Percentiles rank a stretch among this genome's conserved stretches.
Evolutionary conservation across 1,140 invertebrate species (phyloP).

Genomic region (Drosophila repleta): DNA sequence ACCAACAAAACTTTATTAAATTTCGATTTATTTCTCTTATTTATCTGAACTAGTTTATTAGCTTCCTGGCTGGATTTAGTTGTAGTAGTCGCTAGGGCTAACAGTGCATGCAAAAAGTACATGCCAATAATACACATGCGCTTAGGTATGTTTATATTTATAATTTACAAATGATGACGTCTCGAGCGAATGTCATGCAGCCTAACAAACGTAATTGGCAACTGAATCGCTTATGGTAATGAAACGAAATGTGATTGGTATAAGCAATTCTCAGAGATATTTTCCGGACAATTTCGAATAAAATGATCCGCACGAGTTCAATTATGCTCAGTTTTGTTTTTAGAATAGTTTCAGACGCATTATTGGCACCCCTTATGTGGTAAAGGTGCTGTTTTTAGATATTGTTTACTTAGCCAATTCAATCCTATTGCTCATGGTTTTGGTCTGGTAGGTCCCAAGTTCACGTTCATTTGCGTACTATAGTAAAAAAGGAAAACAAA

Average conservation of each 20-base stretch:
- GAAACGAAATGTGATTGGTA: slow-evolving; percentile 13
- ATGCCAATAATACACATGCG: slow-evolving; percentile 73
- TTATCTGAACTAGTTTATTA: slow-evolving; percentile 27
- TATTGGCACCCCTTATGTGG: slow-evolving; percentile 56
- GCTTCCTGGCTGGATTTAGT: slow-evolving; percentile 49
- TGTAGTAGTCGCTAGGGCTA: slow-evolving; percentile 23
- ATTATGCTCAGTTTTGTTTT: slow-evolving; percentile 18
- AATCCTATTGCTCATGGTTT: slow-evolving; percentile 47
- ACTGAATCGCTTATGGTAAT: slow-evolving; percentile 13
- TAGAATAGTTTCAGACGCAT: slow-evolving; percentile 46
- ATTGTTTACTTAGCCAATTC: slow-evolving; percentile 72
- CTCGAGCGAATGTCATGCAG: slow-evolving; percentile 31
- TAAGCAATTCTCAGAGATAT: neutral
- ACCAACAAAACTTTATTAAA: slow-evolving; percentile 1
- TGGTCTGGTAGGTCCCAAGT: slow-evolving; percentile 61
- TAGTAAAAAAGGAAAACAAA: slow-evolving; percentile 57
- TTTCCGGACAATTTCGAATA: slow-evolving; percentile 6
- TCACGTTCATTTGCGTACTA: slow-evolving; percentile 75
- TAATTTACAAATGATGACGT: neutral
- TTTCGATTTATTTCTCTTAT: slow-evolving; percentile 28
- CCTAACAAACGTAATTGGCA: slow-evolving; percentile 6
- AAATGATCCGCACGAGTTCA: neutral
- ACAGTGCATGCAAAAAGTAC: slow-evolving; percentile 69
- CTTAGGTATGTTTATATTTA: slow-evolving; percentile 1
- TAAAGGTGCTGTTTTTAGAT: slow-evolving; percentile 21